Percentiles rank a stretch among this genome's conserved stretches.
These are phyloP conservation scores for Antennarius maculatus DNA, from an alignment of 2,797 vertebrate genomes.

Conservation along the genomic window DNA sequence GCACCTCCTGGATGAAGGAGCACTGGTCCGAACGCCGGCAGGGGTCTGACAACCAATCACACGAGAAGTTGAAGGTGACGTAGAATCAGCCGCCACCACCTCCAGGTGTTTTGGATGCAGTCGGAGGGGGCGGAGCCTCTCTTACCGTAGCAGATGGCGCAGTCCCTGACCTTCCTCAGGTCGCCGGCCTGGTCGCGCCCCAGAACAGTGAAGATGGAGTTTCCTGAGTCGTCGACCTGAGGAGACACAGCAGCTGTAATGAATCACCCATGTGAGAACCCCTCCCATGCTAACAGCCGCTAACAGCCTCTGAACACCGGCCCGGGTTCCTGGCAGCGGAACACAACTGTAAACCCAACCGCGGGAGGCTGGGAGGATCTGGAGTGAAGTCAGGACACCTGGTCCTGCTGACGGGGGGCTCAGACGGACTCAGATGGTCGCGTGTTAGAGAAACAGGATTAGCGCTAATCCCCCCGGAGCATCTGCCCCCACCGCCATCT, in stretches of 20 bases:
- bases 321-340: background rate
- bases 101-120: too few species aligned
- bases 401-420: background rate
- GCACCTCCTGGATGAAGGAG: conserved; percentile 15
- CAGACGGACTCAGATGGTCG: background rate
- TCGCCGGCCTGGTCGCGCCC: conserved; percentile 66
- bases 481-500: too few species aligned
- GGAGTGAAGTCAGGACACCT: background rate
- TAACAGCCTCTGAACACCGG: background rate
- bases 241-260: conserved; percentile 3
- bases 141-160: conserved; percentile 87
- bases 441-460: background rate
- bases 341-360: background rate
- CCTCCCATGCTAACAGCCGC: too few species aligned
- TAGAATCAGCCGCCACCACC: too few species aligned
- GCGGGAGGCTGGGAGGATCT: background rate
- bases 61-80: background rate
- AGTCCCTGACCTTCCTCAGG: conserved; percentile 67
- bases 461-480: too few species aligned
- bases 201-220: conserved; percentile 78
- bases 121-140: background rate
- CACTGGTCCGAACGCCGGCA: conserved; percentile 79
- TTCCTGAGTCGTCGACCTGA: conserved; percentile 82
- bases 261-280: background rate
- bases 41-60: conserved; percentile 75